Conservation (phyloP, 1,140 invertebrate species). For the Macrotrachela quadricornifera region DNA sequence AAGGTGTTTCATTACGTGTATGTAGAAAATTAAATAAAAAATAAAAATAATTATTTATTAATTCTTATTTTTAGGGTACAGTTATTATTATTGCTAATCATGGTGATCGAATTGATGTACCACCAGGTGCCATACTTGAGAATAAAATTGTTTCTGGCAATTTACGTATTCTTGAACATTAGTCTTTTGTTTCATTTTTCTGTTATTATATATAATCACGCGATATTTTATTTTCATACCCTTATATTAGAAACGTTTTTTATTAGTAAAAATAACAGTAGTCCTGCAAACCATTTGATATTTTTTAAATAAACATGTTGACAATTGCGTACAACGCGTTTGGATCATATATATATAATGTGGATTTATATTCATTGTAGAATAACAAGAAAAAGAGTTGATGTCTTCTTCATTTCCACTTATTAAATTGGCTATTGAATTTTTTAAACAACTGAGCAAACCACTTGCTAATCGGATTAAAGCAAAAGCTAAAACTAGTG, state of each 20-base stretch:
- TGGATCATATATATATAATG: too few relatives aligned
- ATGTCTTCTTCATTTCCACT: background rate
- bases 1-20: slow-evolving; percentile 66
- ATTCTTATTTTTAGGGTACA: slow-evolving; percentile 48
- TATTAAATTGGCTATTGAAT: background rate
- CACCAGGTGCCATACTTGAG: slow-evolving; percentile 79
- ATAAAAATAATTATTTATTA: background rate
- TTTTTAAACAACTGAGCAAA: background rate
- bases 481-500: background rate
- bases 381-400: background rate
- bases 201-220: too few relatives aligned
- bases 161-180: slow-evolving; percentile 89
- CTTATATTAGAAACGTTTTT: too few relatives aligned
- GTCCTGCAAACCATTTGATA: too few relatives aligned
- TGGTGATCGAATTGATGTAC: slow-evolving; percentile 94
- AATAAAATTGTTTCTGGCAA: slow-evolving; percentile 99
- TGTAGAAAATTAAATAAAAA: slow-evolving; percentile 10
- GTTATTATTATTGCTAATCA: slow-evolving; percentile 99
- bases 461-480: background rate
- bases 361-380: too few relatives aligned
- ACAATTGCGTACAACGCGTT: too few relatives aligned
- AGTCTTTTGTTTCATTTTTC: slow-evolving; percentile 13
- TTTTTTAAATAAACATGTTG: too few relatives aligned
- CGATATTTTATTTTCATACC: too few relatives aligned
- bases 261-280: too few relatives aligned